Percentiles rank a stretch among this genome's conserved stretches.
Conservation (phyloP, 2,888 invertebrate genomes). For the Scaptomyza reducta region DNA sequence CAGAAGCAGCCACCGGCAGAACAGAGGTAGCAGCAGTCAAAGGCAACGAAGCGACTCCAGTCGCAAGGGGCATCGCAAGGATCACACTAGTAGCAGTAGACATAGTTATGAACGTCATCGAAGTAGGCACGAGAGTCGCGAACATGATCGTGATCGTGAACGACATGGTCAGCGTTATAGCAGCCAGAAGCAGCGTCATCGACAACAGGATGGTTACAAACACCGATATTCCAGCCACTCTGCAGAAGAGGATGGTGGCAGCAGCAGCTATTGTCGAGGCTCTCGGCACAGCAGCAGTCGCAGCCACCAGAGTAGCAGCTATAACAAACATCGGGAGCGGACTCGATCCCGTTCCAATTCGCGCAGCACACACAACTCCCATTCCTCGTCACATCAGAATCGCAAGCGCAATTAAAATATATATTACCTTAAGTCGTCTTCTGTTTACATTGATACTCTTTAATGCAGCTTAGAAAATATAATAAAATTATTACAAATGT, state of each 20-base stretch:
- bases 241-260: conserved; percentile 56
- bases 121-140: conserved; percentile 24
- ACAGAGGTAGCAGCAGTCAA: conserved; percentile 34
- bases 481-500: conserved; percentile 16
- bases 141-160: conserved; percentile 30
- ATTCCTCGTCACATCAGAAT: conserved; percentile 57
- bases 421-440: conserved; percentile 18
- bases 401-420: conserved; percentile 63
- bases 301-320: conserved; percentile 49
- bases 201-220: conserved; percentile 41
- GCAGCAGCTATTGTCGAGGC: conserved; percentile 42
- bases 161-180: conserved; percentile 33
- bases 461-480: conserved; percentile 46
- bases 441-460: conserved; percentile 37
- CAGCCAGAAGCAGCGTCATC: conserved; percentile 26
- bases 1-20: conserved; percentile 27
- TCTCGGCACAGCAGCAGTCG: conserved; percentile 57
- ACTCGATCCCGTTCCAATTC: conserved; percentile 80
- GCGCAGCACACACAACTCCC: conserved; percentile 74
- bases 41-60: conserved; percentile 27
- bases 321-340: conserved; percentile 49
- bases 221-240: conserved; percentile 71
- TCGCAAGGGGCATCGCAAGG: conserved; percentile 29
- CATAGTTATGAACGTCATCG: conserved; percentile 39
- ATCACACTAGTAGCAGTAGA: conserved; percentile 33